Conservation (phyloP, 2,113 vertebrate genomes). For the Carassius auratus region DNA sequence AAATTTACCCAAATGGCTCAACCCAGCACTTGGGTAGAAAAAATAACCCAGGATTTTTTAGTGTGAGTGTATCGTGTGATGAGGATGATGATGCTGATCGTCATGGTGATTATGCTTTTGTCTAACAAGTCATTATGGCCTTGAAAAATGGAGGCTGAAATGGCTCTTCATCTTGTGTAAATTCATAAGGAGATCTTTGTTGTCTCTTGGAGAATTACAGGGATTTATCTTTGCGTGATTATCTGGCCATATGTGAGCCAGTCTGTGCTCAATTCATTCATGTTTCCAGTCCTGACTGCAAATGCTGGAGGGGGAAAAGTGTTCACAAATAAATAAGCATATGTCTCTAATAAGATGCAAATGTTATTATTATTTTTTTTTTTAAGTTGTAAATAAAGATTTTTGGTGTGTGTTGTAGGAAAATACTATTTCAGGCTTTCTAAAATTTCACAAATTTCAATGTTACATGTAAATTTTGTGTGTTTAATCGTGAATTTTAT, state of each 20-base stretch:
- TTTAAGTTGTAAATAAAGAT: no score
- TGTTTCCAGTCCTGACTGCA: background rate
- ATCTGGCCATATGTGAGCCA: constrained; percentile 26
- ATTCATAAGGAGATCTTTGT: constrained; percentile 12
- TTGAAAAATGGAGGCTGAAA: background rate
- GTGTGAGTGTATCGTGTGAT: background rate
- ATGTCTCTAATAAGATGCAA: background rate
- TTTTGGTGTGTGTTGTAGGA: background rate
- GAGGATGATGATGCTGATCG: background rate
- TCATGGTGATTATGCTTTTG: background rate
- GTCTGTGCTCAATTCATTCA: constrained; percentile 1
- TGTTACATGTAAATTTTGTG: no score
- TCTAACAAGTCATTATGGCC: background rate
- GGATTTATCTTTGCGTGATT: constrained; percentile 19
- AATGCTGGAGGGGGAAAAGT: background rate
- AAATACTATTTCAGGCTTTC: background rate
- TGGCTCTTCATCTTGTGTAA: background rate
- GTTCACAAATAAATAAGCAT: background rate
- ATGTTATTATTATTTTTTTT: no score
- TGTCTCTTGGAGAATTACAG: constrained; percentile 8
- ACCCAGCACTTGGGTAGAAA: no score
- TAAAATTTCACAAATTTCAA: no score
- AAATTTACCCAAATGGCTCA: no score
- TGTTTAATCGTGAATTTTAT: no score
- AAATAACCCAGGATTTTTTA: no score